A percentile compares a stretch with the other conserved stretches of the same genome.
phyloP scores from a whole-genome alignment of 37 sponge, comb jelly and placozoan genomes.

The Crambe crambe region DNA sequence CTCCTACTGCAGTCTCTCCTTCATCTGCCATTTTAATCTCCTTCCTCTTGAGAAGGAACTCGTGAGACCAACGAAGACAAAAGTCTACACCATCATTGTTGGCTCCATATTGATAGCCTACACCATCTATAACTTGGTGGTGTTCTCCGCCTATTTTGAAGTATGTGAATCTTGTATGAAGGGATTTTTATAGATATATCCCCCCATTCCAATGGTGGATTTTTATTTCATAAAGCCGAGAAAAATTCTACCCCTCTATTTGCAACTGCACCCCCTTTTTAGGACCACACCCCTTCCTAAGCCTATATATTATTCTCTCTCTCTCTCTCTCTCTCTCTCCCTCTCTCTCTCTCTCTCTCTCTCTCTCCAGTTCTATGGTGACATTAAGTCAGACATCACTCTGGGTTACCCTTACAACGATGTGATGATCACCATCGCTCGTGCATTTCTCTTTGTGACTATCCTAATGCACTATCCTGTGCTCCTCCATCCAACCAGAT shows the following conservation, averaged over 20 bases:
- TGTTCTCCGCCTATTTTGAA: constrained; percentile 50
- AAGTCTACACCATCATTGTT: constrained; percentile 35
- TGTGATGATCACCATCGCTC: constrained; percentile 49
- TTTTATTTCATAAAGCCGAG: no score
- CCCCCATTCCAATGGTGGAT: no score
- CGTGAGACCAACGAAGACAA: constrained; percentile 16
- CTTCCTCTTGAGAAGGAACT: constrained; percentile 75
- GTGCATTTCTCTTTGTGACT: constrained; percentile 64
- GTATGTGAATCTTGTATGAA: constrained; percentile 37
- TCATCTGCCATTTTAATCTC: constrained; percentile 84
- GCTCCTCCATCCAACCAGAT: constrained; percentile 71
- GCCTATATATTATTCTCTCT: not conserved
- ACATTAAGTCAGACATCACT: constrained; percentile 50
- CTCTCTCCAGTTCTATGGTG: constrained; percentile 43
- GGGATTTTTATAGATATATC: no score
- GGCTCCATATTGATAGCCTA: constrained; percentile 48
- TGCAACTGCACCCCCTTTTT: no score
- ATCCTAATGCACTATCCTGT: constrained; percentile 74
- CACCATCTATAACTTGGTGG: constrained; percentile 56
- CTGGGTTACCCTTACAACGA: constrained; percentile 40
- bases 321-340: not conserved
- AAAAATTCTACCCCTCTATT: no score
- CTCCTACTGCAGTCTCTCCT: constrained; percentile 67
- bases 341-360: not conserved
- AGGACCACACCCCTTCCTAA: no score